phyloP scores from a whole-genome alignment of 2,113 vertebrate genomes.

The Sander vitreus region DNA sequence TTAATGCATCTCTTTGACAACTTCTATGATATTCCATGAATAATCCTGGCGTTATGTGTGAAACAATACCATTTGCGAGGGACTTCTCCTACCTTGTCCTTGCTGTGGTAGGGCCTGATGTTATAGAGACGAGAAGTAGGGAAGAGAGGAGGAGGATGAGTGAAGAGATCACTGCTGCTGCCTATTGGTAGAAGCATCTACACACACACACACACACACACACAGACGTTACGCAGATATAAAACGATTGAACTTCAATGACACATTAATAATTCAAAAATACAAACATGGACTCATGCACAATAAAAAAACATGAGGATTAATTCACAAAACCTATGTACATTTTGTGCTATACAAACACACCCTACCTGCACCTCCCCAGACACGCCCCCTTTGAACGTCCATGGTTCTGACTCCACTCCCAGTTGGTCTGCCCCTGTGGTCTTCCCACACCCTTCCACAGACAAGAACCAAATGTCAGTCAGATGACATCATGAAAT shows the following conservation, averaged over 20 bases:
- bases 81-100: constrained; percentile 85
- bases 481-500: constrained; percentile 19
- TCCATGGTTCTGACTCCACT: constrained; percentile 88
- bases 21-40: not conserved
- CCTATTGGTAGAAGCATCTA: constrained; percentile 89
- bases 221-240: not conserved
- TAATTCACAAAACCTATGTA: not conserved
- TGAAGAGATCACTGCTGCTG: constrained; percentile 88
- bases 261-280: not conserved
- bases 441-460: constrained; percentile 87
- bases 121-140: constrained; percentile 86
- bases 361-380: constrained; percentile 89
- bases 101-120: constrained; percentile 86
- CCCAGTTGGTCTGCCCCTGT: constrained; percentile 76
- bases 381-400: constrained; percentile 85
- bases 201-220: constrained; percentile 37
- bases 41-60: not conserved
- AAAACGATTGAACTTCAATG: not conserved
- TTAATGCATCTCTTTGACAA: not conserved
- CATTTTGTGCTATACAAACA: not conserved
- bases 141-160: constrained; percentile 89
- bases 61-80: not conserved
- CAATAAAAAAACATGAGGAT: not conserved
- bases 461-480: constrained; percentile 20
- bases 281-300: not conserved